phyloP scores from a whole-genome alignment of 2,888 invertebrate genomes.

The Pristionchus japonicus region DNA sequence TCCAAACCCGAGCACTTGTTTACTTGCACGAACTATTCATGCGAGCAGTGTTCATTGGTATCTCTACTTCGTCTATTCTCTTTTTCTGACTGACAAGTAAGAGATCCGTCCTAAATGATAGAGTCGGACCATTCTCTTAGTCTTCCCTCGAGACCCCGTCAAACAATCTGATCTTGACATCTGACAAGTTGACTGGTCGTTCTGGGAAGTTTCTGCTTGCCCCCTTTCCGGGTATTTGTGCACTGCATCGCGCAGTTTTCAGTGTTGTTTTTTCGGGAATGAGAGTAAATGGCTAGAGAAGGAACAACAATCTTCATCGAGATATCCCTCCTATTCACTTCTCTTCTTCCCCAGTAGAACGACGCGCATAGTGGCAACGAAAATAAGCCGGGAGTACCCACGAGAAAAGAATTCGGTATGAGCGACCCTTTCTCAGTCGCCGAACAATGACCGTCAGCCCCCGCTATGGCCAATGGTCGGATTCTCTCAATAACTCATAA shows the following conservation, averaged over 20 bases:
- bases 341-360: neutral
- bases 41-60: neutral
- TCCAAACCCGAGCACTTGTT: neutral
- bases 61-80: neutral
- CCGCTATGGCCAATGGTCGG: neutral
- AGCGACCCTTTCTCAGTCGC: neutral
- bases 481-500: neutral
- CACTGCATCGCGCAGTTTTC: neutral
- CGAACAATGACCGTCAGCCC: constrained; percentile 18
- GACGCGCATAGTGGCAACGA: neutral
- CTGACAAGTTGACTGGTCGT: constrained; percentile 15
- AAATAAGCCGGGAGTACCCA: neutral
- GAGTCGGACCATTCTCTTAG: neutral
- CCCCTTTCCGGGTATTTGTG: neutral
- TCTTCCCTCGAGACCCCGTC: neutral
- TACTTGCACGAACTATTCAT: neutral
- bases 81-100: neutral
- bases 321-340: neutral
- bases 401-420: constrained; percentile 20
- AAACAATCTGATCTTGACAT: neutral
- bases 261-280: too few species aligned
- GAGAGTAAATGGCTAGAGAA: too few species aligned
- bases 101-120: neutral
- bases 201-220: neutral
- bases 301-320: too few species aligned